Evolutionary conservation across 2,888 invertebrate species (phyloP).

Genomic region (Drosophila pegasa): DNA sequence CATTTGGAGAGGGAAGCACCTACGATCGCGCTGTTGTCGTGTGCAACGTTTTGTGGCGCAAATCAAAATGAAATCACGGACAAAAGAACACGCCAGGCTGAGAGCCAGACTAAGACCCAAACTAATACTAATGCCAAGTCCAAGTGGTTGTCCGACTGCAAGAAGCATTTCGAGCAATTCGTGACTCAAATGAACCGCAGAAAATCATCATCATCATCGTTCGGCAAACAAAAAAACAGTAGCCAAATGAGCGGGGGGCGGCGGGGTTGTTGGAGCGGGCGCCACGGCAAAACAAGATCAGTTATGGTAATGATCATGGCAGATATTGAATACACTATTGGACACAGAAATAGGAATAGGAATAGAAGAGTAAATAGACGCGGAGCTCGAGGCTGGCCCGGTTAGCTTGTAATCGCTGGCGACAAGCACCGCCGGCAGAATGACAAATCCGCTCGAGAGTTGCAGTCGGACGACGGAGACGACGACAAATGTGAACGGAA

Average conservation of each 20-base stretch:
- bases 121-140: constrained; percentile 27
- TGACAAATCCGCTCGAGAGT: constrained; percentile 67
- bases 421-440: constrained; percentile 40
- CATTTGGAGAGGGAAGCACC: constrained; percentile 52
- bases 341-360: constrained; percentile 38
- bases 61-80: constrained; percentile 76
- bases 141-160: constrained; percentile 54
- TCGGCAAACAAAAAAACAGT: constrained; percentile 42
- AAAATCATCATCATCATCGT: constrained; percentile 60
- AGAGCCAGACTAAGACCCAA: background rate
- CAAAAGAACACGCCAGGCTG: constrained; percentile 68
- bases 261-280: constrained; percentile 33
- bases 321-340: constrained; percentile 59
- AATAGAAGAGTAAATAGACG: constrained; percentile 32
- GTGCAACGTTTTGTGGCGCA: constrained; percentile 67
- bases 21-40: constrained; percentile 73
- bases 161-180: constrained; percentile 69
- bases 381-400: constrained; percentile 3
- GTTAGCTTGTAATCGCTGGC: constrained; percentile 46
- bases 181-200: constrained; percentile 81
- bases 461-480: constrained; percentile 14
- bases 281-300: constrained; percentile 76
- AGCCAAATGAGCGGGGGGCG: constrained; percentile 30
- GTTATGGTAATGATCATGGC: constrained; percentile 77
- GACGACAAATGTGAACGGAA: constrained; percentile 59